These are phyloP conservation scores for Parazoanthus atlanticus DNA, from an alignment of 92 coral and sea anemone species.

Conservation along the genomic window DNA sequence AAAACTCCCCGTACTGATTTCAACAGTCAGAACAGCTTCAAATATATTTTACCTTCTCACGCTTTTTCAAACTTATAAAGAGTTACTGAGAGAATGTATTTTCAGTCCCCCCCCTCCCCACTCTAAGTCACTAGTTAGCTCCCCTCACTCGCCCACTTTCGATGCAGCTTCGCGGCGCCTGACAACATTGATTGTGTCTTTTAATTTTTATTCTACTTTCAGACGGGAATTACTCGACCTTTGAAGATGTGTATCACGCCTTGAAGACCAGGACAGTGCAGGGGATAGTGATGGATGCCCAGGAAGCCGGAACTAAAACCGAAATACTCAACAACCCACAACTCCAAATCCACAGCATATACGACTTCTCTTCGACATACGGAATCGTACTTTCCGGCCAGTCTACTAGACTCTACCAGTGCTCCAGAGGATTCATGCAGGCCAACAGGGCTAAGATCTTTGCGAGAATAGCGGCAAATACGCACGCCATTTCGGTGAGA, in stretches of 20 bases:
- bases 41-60: too few species aligned
- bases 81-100: too few species aligned
- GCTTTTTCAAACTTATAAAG: too few species aligned
- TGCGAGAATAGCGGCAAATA: constrained; percentile 41
- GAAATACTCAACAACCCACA: constrained; percentile 44
- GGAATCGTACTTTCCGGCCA: constrained; percentile 52
- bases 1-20: too few species aligned
- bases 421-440: constrained; percentile 45
- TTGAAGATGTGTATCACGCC: constrained; percentile 32
- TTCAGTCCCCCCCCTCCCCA: too few species aligned
- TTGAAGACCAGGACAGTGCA: constrained; percentile 34
- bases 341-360: constrained; percentile 35
- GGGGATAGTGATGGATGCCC: constrained; percentile 53
- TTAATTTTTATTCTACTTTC: neutral
- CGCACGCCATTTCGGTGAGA: constrained; percentile 37
- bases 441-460: constrained; percentile 46
- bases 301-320: constrained; percentile 45
- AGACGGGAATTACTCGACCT: constrained; percentile 36
- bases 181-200: neutral
- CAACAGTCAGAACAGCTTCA: too few species aligned
- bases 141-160: too few species aligned
- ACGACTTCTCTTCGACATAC: constrained; percentile 46
- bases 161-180: too few species aligned
- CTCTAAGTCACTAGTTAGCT: too few species aligned
- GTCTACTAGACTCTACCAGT: constrained; percentile 32